A percentile compares a stretch with the other conserved stretches of the same genome.
Conservation (phyloP, 1,140 invertebrate genomes). For the Atta colombica region DNA sequence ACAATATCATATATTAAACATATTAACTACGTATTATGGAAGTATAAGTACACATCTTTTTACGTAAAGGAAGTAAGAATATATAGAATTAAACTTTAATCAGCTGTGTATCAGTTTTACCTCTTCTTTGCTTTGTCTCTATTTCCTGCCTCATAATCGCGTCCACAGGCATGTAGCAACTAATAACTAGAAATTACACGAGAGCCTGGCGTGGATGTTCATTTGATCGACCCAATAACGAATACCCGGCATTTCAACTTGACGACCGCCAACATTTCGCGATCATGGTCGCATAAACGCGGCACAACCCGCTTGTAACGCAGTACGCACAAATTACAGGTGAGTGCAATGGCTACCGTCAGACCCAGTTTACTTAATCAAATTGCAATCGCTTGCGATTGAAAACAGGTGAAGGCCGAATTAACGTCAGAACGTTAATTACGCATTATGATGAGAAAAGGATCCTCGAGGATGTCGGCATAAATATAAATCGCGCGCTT, state of each 20-base stretch:
- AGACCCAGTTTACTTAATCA: neutral
- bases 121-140: neutral
- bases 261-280: conserved; percentile 61
- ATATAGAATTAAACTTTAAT: conserved; percentile 11
- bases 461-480: neutral
- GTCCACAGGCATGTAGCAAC: conserved; percentile 13
- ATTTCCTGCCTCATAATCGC: conserved; percentile 27
- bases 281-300: conserved; percentile 65
- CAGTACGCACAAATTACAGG: conserved; percentile 30
- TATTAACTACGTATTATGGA: neutral
- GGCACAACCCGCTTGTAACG: conserved; percentile 42
- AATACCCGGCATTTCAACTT: conserved; percentile 61
- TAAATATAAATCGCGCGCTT: neutral
- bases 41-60: neutral
- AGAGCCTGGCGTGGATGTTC: conserved; percentile 18
- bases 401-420: conserved; percentile 46
- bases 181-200: conserved; percentile 54
- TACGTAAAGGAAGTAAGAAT: neutral
- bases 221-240: conserved; percentile 66
- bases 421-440: conserved; percentile 43
- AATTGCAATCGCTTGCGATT: conserved; percentile 15
- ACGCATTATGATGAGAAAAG: neutral
- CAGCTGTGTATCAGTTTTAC: neutral
- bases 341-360: conserved; percentile 3
- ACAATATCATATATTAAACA: neutral